A percentile compares a stretch with the other conserved stretches of the same genome.
phyloP scores from a whole-genome alignment of 2,888 invertebrate species.

The Megalurothrips usitatus region DNA sequence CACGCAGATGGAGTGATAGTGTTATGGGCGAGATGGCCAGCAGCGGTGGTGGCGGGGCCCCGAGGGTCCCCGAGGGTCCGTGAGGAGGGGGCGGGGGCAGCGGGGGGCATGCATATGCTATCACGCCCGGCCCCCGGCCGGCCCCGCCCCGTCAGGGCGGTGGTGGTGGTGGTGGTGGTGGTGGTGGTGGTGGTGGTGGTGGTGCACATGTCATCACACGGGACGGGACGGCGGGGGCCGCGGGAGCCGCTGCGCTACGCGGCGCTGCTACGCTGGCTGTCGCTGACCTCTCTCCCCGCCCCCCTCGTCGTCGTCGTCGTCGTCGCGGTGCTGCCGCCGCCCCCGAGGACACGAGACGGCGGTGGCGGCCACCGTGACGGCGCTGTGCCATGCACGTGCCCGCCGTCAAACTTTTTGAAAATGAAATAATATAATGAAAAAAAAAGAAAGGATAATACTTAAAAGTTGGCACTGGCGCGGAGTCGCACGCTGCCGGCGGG shows the following conservation, averaged over 20 bases:
- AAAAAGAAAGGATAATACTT: no score
- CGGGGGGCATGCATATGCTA: slow-evolving; percentile 2
- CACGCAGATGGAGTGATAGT: no score
- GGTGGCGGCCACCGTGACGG: no score
- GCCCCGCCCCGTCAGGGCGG: no score
- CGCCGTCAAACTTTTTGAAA: not conserved
- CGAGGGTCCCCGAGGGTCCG: not conserved
- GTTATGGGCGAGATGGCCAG: no score
- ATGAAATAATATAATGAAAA: not conserved
- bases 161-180: no score
- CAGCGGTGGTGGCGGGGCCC: no score
- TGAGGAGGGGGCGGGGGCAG: not conserved
- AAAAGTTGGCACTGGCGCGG: no score
- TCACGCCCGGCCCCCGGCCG: not conserved
- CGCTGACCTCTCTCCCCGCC: not conserved
- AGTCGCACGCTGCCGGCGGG: no score
- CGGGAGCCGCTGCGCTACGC: not conserved
- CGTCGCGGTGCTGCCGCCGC: not conserved
- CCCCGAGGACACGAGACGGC: not conserved
- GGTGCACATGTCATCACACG: slow-evolving; percentile 21
- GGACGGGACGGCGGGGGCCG: not conserved
- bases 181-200: no score
- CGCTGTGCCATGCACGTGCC: not conserved
- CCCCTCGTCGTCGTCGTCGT: no score
- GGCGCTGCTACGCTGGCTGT: not conserved